Evolutionary conservation across 2,888 invertebrate genomes (phyloP).

Genomic region (Ochropleura plecta): DNA sequence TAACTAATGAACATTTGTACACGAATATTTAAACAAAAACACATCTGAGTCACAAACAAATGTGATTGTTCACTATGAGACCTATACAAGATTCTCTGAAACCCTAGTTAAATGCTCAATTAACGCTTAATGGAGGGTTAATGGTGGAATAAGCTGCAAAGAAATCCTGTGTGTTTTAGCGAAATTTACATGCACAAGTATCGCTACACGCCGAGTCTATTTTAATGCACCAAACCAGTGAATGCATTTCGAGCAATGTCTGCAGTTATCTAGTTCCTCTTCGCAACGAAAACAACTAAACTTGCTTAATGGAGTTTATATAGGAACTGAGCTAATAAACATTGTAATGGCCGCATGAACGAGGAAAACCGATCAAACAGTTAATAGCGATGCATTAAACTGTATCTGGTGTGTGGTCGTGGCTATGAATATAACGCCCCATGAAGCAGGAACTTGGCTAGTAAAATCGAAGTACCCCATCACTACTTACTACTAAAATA

Average conservation of each 20-base stretch:
- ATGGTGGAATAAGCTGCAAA: not conserved
- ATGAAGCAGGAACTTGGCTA: not conserved
- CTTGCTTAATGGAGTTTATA: constrained; percentile 35
- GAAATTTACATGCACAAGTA: not conserved
- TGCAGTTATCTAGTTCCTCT: constrained; percentile 32
- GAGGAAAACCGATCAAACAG: constrained; percentile 53
- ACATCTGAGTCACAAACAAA: not conserved
- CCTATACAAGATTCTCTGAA: not conserved
- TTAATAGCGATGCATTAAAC: constrained; percentile 53
- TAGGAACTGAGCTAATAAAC: constrained; percentile 49
- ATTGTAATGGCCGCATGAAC: constrained; percentile 47
- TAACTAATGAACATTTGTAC: constrained; percentile 25
- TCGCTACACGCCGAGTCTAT: not conserved
- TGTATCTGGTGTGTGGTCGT: constrained; percentile 48
- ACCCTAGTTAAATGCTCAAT: not conserved
- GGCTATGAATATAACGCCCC: constrained; percentile 18
- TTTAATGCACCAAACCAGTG: not conserved
- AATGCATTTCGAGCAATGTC: constrained; percentile 12
- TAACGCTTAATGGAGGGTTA: too few species aligned
- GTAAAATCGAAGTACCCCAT: constrained; percentile 10
- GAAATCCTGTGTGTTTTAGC: too few species aligned
- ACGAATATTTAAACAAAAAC: constrained; percentile 8
- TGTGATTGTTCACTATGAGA: not conserved
- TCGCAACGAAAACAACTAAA: constrained; percentile 52
- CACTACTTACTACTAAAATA: not conserved